Base-by-base conservation (phyloP, 2,113 vertebrate genomes). In the Ophiodon elongatus region DNA sequence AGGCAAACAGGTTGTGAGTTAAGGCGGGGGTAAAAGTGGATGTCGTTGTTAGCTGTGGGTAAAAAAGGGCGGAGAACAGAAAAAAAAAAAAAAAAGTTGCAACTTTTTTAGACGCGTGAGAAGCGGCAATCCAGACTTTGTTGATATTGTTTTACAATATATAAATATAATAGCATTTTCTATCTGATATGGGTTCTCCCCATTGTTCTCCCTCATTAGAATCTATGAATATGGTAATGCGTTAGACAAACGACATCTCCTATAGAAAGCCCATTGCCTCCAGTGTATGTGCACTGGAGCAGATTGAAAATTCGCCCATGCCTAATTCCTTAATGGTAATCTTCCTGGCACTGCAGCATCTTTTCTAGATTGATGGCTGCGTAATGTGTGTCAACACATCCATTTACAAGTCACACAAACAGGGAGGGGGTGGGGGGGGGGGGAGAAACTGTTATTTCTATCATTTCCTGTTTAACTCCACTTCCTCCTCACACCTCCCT, bases 1-100 rank as follows among this genome's bases (percentile, higher is more conserved):
- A 27, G 50, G 57, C 27, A 37, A 17, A 71, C 11, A 45, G 62
- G 50, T 14, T 1, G 0, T 17, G 11, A 70, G 62, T 69, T 60
- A 56, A 79, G 31, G 29, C 41, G 54, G 59, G 71, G 47, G 14
- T n/a, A 29, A 45, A 37, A 56, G 25, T 31, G 74, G 74, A 76
- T 65, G 47, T 23, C 52, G 2, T 15, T 66, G 63, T 59, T 43
- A 29, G 13, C 75, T 77, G 50, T 33, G 64, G 64, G 8, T 45
- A 45, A 43, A 77, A 45, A n/a, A 19, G 4, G 11, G 17, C 15
- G 19, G 11, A 66, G 35, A 56, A 29, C 2, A 3, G n/a, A n/a
- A n/a, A n/a, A n/a, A n/a, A n/a, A n/a, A n/a, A n/a, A n/a, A n/a
- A n/a, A n/a, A n/a, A n/a, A n/a, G n/a, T n/a, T n/a, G n/a, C 25